These are phyloP conservation scores for Siniperca chuatsi DNA, from an alignment of 2,113 vertebrate species.

Conservation along the genomic window DNA sequence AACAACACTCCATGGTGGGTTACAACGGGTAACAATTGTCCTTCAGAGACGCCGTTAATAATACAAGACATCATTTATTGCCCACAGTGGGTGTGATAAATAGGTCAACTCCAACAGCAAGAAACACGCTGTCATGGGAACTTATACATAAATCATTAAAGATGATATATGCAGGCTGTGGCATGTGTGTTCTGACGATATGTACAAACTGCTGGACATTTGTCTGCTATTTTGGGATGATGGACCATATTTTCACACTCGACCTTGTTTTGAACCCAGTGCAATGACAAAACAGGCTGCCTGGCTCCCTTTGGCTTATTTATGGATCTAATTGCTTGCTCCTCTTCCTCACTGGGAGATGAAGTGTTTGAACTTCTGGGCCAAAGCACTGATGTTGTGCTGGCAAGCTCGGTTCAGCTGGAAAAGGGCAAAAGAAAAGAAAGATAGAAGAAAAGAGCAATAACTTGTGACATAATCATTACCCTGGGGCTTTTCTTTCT, in stretches of 20 bases:
- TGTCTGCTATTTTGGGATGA: constrained; percentile 17
- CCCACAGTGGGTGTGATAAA: constrained; percentile 47
- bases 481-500: constrained; percentile 46
- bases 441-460: constrained; percentile 27
- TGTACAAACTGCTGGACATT: constrained; percentile 5
- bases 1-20: constrained; percentile 35
- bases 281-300: constrained; percentile 37
- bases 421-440: constrained; percentile 43
- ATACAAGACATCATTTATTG: constrained; percentile 59
- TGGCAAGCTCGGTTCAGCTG: constrained; percentile 30
- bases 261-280: constrained; percentile 64
- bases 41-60: constrained; percentile 57
- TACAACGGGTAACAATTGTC: constrained; percentile 40
- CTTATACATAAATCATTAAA: constrained; percentile 43
- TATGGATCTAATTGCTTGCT: constrained; percentile 68
- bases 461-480: constrained; percentile 59
- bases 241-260: constrained; percentile 30
- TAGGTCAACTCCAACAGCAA: constrained; percentile 57
- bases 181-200: background rate
- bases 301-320: constrained; percentile 45
- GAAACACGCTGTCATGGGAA: constrained; percentile 41
- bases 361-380: constrained; percentile 57
- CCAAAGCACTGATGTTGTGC: constrained; percentile 52
- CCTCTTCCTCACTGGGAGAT: constrained; percentile 47
- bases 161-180: constrained; percentile 16